phyloP scores from a whole-genome alignment of 2,888 invertebrate genomes.

The Protula sp. region DNA sequence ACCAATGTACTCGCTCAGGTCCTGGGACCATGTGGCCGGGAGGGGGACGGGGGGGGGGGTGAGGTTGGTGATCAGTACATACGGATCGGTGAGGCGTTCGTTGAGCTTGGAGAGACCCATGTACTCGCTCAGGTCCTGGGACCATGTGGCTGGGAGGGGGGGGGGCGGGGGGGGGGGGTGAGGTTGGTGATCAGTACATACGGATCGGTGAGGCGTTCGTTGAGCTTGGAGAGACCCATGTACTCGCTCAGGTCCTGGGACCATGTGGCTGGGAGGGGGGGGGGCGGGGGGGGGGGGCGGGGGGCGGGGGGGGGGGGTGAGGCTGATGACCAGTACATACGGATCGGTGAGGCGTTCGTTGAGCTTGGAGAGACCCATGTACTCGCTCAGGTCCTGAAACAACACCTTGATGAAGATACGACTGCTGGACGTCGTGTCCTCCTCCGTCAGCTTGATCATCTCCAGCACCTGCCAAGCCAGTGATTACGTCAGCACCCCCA shows the following conservation, averaged over 20 bases:
- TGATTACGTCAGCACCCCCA: no score
- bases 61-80: no score
- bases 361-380: conserved; percentile 88
- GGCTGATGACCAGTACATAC: conserved; percentile 64
- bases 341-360: conserved; percentile 85
- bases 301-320: no score
- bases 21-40: no score
- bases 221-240: conserved; percentile 88
- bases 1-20: conserved; percentile 94
- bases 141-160: no score
- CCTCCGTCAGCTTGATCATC: conserved; percentile 86
- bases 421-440: conserved; percentile 95
- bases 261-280: no score
- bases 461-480: conserved; percentile 65
- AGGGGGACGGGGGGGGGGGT: no score
- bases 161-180: no score
- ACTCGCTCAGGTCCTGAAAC: conserved; percentile 88
- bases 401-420: conserved; percentile 96
- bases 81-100: conserved; percentile 82
- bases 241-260: conserved; percentile 91
- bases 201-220: conserved; percentile 83
- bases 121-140: conserved; percentile 87
- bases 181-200: no score
- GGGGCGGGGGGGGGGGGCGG: no score
- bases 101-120: conserved; percentile 92